Base-by-base conservation (phyloP, 2,888 invertebrate genomes). In the Drosophila anomelani region DNA sequence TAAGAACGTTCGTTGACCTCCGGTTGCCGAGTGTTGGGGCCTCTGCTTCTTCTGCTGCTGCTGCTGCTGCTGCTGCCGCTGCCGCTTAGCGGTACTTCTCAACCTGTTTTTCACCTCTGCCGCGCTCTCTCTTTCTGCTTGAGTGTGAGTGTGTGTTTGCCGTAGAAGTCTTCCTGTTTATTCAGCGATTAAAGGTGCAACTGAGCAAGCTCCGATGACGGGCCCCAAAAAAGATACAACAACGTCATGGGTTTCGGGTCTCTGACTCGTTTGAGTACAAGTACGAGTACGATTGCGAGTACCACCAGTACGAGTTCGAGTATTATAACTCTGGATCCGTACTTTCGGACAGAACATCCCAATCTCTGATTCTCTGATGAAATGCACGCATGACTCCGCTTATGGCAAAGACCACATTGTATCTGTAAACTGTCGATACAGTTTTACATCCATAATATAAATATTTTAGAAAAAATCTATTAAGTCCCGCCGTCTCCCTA, bases 1-100 rank as follows among this genome's bases (percentile, higher is more conserved):
- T 88, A 91, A 91, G 91, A 91, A 91, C 91, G 91, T 91, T 91
- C 91, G 91, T 89, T 91, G 91, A 91, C 91, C 91, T 90, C 84
- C 75, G 51, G 51, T 23, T 15, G 51, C 6, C 6, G 57, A 61
- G 84, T 63, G 64, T 64, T 64, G 64, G 64, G 64, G 64, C 55
- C 60, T 57, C n/a, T 34, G 34, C 20, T 36, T 51, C 51, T 51
- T 29, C 39, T 62, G 60, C 32, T 34, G 17, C 56, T 55, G 36
- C 32, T 81, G 36, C 32, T 81, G 75, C 66, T 74, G 75, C 69
- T 32, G 53, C 66, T 61, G 76, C 69, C 26, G 54, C 68, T 61
- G 67, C 74, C 80, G 87, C 81, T 83, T 87, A 89, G 86, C 86
- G 86, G 86, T 87, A 87, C 86, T 87, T 87, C 89, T 87, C 85